These are phyloP conservation scores for Allophyes oxyacanthae DNA, from an alignment of 2,888 invertebrate genomes.

Conservation along the genomic window DNA sequence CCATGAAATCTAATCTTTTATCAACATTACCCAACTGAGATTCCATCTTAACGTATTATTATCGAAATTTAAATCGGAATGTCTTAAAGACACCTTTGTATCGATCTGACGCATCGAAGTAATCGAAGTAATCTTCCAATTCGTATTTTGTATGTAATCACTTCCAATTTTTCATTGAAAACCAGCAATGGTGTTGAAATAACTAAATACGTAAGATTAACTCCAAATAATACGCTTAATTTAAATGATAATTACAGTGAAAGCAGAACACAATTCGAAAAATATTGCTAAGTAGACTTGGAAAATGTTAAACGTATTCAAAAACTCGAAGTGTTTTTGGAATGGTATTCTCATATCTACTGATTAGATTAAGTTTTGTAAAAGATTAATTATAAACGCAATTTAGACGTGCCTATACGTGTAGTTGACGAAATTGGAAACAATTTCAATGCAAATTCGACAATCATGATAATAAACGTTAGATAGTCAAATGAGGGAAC, in stretches of 20 bases:
- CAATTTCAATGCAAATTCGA: conserved; percentile 49
- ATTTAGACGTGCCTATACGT: conserved; percentile 11
- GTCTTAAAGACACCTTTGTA: conserved; percentile 58
- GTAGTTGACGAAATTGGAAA: conserved; percentile 39
- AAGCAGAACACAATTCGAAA: conserved; percentile 47
- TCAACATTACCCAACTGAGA: conserved; percentile 50
- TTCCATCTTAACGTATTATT: conserved; percentile 56
- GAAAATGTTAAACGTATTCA: conserved; percentile 38
- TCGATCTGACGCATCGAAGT: conserved; percentile 46
- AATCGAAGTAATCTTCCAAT: conserved; percentile 22
- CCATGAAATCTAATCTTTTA: conserved; percentile 61
- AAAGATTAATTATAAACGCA: conserved; percentile 46
- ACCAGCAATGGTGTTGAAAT: conserved; percentile 17
- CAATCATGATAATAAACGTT: conserved; percentile 13
- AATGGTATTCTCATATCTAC: conserved; percentile 16
- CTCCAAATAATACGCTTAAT: conserved; percentile 44
- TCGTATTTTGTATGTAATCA: neutral
- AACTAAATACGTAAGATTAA: conserved; percentile 19
- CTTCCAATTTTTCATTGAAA: neutral
- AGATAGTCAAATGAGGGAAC: conserved; percentile 17
- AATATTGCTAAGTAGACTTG: conserved; percentile 20
- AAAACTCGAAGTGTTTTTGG: conserved; percentile 8
- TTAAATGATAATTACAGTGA: conserved; percentile 52
- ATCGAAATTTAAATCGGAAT: conserved; percentile 63
- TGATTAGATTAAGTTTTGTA: conserved; percentile 38